Base-by-base conservation (phyloP, 2,888 invertebrate species). In the Drosophila limbata region DNA sequence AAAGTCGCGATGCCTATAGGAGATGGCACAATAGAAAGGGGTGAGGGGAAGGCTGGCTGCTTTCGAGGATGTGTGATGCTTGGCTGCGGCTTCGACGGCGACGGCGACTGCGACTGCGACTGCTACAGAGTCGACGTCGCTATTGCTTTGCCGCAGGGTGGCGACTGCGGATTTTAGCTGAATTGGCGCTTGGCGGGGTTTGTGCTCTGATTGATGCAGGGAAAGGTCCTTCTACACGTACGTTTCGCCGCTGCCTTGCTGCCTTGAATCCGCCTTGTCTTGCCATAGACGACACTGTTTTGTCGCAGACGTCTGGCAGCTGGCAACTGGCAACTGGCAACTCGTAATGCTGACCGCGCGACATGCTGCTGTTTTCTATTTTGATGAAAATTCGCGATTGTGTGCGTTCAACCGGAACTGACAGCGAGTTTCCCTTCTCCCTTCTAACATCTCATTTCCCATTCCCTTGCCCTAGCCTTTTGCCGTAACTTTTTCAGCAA, bases 331-430 rank as follows among this genome's bases (percentile, higher is more conserved):
- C 57, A 31, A 31, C 52, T 44, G 55, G 33, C 44, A 28, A 68
- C 47, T 50, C 74, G 59, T 53, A 62, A 62, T 79, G 75, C 76
- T 76, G 79, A 74, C 64, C 81, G 64, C 74, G 74, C 81, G 68
- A 79, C 72, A 73, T 71, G 35, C 44, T 56, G 62, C 71, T 74
- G 81, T 71, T 66, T 90, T 90, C 79, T 73, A 77, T 83, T 85
- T 87, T 78, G 85, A 83, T 90, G 85, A 75, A 79, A 89, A 78
- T 83, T 82, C 90, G 88, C 90, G 89, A 89, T 79, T 90, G 73
- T 79, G 84, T 81, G 79, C 84, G 76, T 72, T 90, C 79, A 87
- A 87, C 82, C 81, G 77, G 72, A 84, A 73, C 67, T 69, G 72
- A 69, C 77, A 82, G 75, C 47, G 55, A 66, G 48, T 52, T 45